Conservation (phyloP, 2,888 invertebrate species). For the Eledona agricola region DNA sequence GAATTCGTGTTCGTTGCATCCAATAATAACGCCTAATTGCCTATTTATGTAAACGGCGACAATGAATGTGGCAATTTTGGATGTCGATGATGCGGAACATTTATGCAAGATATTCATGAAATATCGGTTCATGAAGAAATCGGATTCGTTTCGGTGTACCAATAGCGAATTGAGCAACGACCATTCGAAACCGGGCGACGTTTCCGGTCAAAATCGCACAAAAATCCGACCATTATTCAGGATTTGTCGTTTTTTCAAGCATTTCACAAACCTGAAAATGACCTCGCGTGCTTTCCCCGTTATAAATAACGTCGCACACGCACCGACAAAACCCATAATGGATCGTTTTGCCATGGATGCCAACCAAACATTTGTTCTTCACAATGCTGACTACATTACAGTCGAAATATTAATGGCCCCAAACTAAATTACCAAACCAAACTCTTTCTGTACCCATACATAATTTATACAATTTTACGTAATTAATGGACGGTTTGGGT, state of each 20-base stretch:
- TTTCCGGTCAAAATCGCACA: constrained; percentile 4
- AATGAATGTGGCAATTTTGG: constrained; percentile 17
- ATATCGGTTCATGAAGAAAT: constrained; percentile 16
- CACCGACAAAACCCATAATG: constrained; percentile 52
- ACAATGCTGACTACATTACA: constrained; percentile 43
- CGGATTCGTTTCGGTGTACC: constrained; percentile 7
- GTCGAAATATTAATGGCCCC: constrained; percentile 44
- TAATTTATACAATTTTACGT: too few relatives aligned
- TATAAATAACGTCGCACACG: constrained; percentile 54
- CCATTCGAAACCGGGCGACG: constrained; percentile 1
- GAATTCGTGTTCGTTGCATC: too few relatives aligned
- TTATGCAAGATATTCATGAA: constrained; percentile 24
- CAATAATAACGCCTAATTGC: constrained; percentile 5
- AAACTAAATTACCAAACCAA: constrained; percentile 42
- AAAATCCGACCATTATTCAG: constrained; percentile 32
- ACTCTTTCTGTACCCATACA: too few relatives aligned
- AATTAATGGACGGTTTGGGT: too few relatives aligned
- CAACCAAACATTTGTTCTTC: constrained; percentile 52
- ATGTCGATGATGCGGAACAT: constrained; percentile 24
- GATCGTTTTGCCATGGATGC: constrained; percentile 53
- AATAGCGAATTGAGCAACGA: constrained; percentile 6
- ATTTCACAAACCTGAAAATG: constrained; percentile 39
- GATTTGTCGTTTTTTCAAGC: constrained; percentile 43
- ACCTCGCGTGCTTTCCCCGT: constrained; percentile 49
- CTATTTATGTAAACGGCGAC: constrained; percentile 15